Percentiles rank a stretch among this genome's conserved stretches.
phyloP scores from a whole-genome alignment of 2,797 vertebrate genomes.

The Zenarchopterus dispar region DNA sequence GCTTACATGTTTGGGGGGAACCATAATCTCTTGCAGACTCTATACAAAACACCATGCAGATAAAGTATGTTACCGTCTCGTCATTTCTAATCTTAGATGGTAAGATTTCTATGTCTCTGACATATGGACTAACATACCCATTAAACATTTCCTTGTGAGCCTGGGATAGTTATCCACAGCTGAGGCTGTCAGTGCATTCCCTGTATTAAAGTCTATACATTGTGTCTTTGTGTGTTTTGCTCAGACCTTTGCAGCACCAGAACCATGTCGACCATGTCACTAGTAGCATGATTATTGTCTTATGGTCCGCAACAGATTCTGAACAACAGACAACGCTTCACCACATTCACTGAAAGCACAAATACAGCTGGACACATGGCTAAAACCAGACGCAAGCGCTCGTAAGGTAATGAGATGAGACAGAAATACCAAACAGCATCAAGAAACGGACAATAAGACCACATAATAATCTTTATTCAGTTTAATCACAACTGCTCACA shows the following conservation, averaged over 20 bases:
- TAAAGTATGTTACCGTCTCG: too few relatives aligned
- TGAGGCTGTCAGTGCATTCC: conserved; percentile 21
- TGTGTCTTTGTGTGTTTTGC: conserved; percentile 23
- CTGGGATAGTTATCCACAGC: background rate
- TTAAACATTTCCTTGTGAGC: too few relatives aligned
- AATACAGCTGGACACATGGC: conserved; percentile 26
- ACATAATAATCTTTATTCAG: conserved; percentile 7
- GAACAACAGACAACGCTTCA: conserved; percentile 29
- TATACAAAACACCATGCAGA: too few relatives aligned
- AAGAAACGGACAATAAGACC: background rate
- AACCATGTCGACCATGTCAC: conserved; percentile 18
- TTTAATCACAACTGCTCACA: conserved; percentile 6
- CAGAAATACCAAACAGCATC: background rate
- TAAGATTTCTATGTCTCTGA: too few relatives aligned
- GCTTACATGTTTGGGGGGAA: too few relatives aligned
- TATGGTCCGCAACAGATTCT: conserved; percentile 38
- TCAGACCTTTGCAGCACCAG: conserved; percentile 39
- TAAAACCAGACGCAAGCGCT: conserved; percentile 21
- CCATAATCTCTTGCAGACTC: too few relatives aligned
- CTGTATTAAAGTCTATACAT: conserved; percentile 23
- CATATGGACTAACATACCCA: too few relatives aligned
- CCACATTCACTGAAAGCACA: conserved; percentile 26
- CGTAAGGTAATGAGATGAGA: conserved; percentile 12
- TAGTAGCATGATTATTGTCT: conserved; percentile 40
- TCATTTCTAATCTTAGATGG: too few relatives aligned